Base-by-base conservation (phyloP, 1,140 invertebrate genomes). In the Dufourea novaeangliae region DNA sequence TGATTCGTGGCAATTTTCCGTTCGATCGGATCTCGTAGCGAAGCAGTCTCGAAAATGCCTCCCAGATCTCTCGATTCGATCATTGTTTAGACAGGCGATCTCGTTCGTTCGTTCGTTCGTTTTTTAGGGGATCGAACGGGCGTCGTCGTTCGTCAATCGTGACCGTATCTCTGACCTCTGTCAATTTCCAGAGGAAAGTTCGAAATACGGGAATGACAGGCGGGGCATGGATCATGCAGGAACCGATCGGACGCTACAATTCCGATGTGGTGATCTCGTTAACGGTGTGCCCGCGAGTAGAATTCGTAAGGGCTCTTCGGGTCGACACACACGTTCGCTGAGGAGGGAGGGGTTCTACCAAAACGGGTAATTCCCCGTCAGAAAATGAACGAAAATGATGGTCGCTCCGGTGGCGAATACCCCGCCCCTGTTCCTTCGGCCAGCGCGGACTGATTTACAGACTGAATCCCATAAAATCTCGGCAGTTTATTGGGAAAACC, bases 341-440 rank as follows among this genome's bases (percentile, higher is more conserved):
- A n/a, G n/a, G n/a, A n/a, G n/a, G n/a, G n/a, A 17, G 10, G 1
- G 39, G 39, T 5, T 20, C 8, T n/a, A n/a, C n/a, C 34, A 17
- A n/a, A 79, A 57, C n/a, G n/a, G 46, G 44, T 64, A 68, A 79
- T 77, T 79, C 41, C n/a, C n/a, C 22, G 17, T 12, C 10, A 27
- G 37, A 34, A 52, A 8, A 44, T 29, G 34, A 56, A 63, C 12
- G 54, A 62, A 25, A 79, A 22, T 1, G 34, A 62, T 25, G 34
- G 34, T 20, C 44, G 61, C 17, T 57, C 41, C 12, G 4, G 14
- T 41, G 32, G 20, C 39, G 6, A 17, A 41, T 14, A 75, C 67
- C 61, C 75, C 27, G 25, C 12, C 17, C 44, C 41, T 41, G n/a
- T n/a, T 61, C 66, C 34, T 79, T 52, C 62, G 17, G 0, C n/a